A percentile compares a stretch with the other conserved stretches of the same genome.
Conservation (phyloP, 2,888 invertebrate species). For the Drosophila limbata region DNA sequence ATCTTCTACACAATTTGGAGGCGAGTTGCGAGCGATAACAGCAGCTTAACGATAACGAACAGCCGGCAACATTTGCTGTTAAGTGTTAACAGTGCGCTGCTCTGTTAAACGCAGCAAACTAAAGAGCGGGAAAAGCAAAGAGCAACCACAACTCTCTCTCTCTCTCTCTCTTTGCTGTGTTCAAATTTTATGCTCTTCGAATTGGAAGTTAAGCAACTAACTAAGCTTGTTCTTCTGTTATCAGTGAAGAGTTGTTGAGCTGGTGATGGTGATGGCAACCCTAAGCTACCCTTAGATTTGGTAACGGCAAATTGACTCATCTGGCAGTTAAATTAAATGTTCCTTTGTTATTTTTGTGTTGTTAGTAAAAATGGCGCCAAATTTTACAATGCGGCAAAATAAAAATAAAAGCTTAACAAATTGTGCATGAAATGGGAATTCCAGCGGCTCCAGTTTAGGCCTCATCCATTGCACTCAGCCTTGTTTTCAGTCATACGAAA, state of each 20-base stretch:
- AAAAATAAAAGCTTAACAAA: conserved; percentile 77
- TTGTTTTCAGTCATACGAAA: conserved; percentile 18
- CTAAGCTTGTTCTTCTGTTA: conserved; percentile 8
- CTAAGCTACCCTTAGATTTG: conserved; percentile 39
- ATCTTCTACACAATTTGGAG: conserved; percentile 72
- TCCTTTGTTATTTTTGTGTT: conserved; percentile 38
- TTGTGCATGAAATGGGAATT: conserved; percentile 73
- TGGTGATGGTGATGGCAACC: conserved; percentile 25
- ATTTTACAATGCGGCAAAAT: conserved; percentile 77
- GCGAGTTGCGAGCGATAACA: conserved; percentile 16
- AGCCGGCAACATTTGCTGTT: conserved; percentile 20
- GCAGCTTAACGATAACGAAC: conserved; percentile 8
- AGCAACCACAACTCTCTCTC: conserved; percentile 6
- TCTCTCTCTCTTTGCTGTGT: conserved; percentile 31
- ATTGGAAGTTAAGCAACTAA: not conserved
- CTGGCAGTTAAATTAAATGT: conserved; percentile 70
- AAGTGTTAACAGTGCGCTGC: conserved; percentile 20
- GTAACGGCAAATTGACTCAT: conserved; percentile 55
- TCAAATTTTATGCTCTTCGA: not conserved
- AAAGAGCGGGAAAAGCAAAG: conserved; percentile 23
- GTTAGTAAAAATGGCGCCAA: conserved; percentile 35
- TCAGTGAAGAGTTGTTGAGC: not conserved
- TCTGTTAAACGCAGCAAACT: conserved; percentile 4
- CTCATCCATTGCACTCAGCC: conserved; percentile 28
- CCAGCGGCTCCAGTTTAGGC: conserved; percentile 20